Percentiles rank a stretch among this genome's conserved stretches.
Evolutionary conservation across 1,140 invertebrate species (phyloP).

Genomic region (Physella acuta): DNA sequence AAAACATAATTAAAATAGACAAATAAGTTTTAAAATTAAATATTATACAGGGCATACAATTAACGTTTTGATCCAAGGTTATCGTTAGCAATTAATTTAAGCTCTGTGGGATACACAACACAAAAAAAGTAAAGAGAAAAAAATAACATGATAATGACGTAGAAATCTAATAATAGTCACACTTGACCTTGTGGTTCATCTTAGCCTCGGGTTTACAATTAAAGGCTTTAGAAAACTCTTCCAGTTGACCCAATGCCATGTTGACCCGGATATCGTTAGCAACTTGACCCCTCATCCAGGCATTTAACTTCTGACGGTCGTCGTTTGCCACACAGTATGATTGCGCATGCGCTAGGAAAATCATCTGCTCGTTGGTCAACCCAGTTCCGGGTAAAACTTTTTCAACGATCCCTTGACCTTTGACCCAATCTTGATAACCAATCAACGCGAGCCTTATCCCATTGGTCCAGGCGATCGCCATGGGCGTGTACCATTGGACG

Average conservation of each 20-base stretch:
- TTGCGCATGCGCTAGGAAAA: slow-evolving; percentile 12
- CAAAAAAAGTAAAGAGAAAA: too few relatives aligned
- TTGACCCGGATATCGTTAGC: slow-evolving; percentile 8
- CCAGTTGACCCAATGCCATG: slow-evolving; percentile 15
- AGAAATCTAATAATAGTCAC: slow-evolving; percentile 17
- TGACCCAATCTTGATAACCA: slow-evolving; percentile 13
- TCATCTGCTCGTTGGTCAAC: slow-evolving; percentile 13
- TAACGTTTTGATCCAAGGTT: too few relatives aligned
- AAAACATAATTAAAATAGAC: too few relatives aligned
- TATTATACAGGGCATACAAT: too few relatives aligned
- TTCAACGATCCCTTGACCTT: background rate
- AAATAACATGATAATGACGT: too few relatives aligned
- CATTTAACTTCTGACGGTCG: background rate
- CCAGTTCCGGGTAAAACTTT: slow-evolving; percentile 5
- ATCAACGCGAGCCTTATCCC: slow-evolving; percentile 6
- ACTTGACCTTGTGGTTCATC: slow-evolving; percentile 8
- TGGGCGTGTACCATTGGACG: background rate
- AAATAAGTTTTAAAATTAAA: too few relatives aligned
- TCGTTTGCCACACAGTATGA: background rate
- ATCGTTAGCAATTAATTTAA: too few relatives aligned
- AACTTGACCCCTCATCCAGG: background rate
- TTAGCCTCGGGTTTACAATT: slow-evolving; percentile 9
- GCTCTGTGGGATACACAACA: too few relatives aligned
- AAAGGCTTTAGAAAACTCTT: slow-evolving; percentile 15
- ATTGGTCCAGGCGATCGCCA: slow-evolving; percentile 15